phyloP scores from a whole-genome alignment of 2,113 vertebrate species.

The Ursus arctos region DNA sequence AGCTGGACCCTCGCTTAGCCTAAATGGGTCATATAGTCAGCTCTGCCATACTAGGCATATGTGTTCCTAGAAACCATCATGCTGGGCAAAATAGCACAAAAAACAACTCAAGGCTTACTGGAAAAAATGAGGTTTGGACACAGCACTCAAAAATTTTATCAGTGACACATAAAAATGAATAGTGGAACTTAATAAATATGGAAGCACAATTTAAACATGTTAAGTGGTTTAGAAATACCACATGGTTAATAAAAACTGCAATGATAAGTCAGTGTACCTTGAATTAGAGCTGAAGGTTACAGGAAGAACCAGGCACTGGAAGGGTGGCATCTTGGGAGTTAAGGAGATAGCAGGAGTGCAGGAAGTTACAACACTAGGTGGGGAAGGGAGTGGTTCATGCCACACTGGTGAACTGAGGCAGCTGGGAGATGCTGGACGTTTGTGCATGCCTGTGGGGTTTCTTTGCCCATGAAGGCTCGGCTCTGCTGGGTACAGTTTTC shows the following conservation, averaged over 20 bases:
- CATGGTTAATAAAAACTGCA: not conserved
- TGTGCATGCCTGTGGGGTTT: not conserved
- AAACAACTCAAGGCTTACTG: not conserved
- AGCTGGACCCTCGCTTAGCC: not conserved
- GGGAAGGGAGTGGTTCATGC: not conserved
- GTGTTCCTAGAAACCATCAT: not conserved
- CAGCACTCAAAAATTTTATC: not conserved
- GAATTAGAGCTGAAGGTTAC: not conserved
- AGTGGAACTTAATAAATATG: not conserved
- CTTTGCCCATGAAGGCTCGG: not conserved
- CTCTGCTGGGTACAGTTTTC: not conserved
- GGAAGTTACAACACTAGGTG: not conserved
- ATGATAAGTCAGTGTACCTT: not conserved
- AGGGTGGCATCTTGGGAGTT: not conserved
- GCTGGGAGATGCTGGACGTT: too few relatives aligned
- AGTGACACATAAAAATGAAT: not conserved
- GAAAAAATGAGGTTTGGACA: not conserved
- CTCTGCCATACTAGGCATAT: rapidly evolving
- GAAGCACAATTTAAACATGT: not conserved
- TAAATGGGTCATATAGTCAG: not conserved
- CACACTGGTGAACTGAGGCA: not conserved
- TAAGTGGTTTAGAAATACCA: not conserved
- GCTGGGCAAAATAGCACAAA: not conserved
- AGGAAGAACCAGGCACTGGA: not conserved
- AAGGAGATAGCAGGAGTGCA: not conserved